A percentile compares a stretch with the other conserved stretches of the same genome.
phyloP scores from a whole-genome alignment of 1,140 invertebrate genomes.

The Octopus bimaculoides region DNA sequence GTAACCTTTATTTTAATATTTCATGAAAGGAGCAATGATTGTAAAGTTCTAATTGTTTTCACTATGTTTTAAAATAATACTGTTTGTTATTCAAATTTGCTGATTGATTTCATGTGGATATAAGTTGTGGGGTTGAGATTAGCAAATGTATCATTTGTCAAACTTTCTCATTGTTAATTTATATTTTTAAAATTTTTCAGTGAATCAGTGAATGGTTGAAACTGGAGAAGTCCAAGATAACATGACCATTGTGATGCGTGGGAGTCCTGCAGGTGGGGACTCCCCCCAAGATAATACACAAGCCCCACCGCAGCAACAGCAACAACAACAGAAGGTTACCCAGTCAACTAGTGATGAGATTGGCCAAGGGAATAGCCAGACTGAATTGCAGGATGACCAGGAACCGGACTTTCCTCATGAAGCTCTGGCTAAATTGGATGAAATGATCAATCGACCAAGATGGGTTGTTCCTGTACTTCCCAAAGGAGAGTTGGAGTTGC shows the following conservation, averaged over 20 bases:
- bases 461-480: constrained; percentile 97
- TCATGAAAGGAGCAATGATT: no score
- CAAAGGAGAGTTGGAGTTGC: constrained; percentile 89
- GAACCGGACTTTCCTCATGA: constrained; percentile 80
- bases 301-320: constrained; percentile 16
- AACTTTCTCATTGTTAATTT: neutral
- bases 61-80: no score
- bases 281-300: constrained; percentile 47
- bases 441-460: constrained; percentile 83
- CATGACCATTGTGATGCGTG: constrained; percentile 58
- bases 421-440: constrained; percentile 83
- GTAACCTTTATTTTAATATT: no score
- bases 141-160: no score
- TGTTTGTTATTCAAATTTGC: no score
- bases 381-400: constrained; percentile 37
- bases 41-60: no score
- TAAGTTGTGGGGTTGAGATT: no score
- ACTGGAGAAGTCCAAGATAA: constrained; percentile 19
- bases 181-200: constrained; percentile 17
- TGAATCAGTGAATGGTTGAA: constrained; percentile 14
- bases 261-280: constrained; percentile 52
- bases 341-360: constrained; percentile 3
- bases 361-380: constrained; percentile 21
- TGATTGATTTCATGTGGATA: no score
- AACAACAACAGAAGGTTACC: constrained; percentile 20